Percentiles rank a stretch among this genome's conserved stretches.
Conservation (phyloP, 2,113 vertebrate species). For the Corvus moneduloides region DNA sequence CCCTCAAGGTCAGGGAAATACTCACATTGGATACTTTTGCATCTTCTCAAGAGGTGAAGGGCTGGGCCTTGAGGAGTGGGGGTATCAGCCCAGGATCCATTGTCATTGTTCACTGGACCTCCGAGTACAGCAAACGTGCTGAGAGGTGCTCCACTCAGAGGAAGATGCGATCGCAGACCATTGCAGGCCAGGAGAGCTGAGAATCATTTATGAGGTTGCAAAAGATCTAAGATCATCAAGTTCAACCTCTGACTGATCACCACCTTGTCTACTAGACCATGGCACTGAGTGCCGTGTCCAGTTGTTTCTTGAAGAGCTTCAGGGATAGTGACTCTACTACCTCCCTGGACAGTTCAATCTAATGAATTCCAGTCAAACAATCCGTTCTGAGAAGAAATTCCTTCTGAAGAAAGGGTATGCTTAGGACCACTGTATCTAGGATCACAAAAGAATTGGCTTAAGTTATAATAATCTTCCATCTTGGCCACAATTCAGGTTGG, state of each 20-base stretch:
- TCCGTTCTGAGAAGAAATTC: not conserved
- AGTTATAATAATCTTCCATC: not conserved
- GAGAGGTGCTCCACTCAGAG: not conserved
- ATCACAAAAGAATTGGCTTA: not conserved
- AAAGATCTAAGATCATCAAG: not conserved
- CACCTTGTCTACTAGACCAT: not conserved
- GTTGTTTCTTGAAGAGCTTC: not conserved
- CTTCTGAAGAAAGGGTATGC: not conserved
- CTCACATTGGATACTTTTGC: not conserved
- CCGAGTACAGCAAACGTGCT: not conserved
- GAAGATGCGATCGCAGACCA: not conserved
- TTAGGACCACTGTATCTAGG: not conserved
- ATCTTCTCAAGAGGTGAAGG: not conserved
- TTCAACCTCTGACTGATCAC: not conserved
- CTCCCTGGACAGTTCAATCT: not conserved
- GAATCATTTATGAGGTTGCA: not conserved
- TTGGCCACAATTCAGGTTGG: not conserved
- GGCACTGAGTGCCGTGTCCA: not conserved
- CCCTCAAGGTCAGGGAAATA: not conserved
- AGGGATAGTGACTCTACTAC: not conserved
- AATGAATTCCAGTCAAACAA: not conserved
- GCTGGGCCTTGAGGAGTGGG: not conserved
- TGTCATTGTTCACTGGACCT: fast-evolving
- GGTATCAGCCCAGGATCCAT: not conserved
- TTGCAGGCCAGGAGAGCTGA: not conserved